Conservation (phyloP, 1,140 invertebrate genomes). For the Scaptomyza hsui region DNA sequence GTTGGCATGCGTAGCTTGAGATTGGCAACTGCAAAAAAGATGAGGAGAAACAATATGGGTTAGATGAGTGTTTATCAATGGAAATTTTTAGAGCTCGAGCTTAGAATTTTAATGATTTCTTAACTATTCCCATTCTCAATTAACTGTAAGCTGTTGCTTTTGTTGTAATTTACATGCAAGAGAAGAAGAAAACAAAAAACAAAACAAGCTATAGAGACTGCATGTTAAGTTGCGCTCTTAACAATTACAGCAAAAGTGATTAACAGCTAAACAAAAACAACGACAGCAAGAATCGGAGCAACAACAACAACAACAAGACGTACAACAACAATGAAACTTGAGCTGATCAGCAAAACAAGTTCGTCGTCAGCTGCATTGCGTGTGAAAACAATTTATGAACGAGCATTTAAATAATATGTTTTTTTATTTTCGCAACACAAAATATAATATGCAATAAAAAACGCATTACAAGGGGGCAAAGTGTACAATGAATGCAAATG, state of each 20-base stretch:
- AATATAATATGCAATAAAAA: conserved; percentile 42
- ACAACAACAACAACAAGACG: conserved; percentile 22
- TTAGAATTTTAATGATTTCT: neutral
- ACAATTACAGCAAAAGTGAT: conserved; percentile 71
- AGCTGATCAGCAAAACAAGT: conserved; percentile 42
- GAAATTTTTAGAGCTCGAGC: neutral
- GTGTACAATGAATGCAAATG: conserved; percentile 76
- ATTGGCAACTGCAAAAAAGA: conserved; percentile 52
- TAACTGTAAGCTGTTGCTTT: conserved; percentile 10
- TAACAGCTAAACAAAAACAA: conserved; percentile 50
- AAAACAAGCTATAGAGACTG: conserved; percentile 33
- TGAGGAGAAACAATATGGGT: neutral
- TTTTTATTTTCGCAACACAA: conserved; percentile 33
- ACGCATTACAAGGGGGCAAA: conserved; percentile 62
- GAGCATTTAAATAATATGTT: conserved; percentile 50
- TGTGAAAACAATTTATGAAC: conserved; percentile 64
- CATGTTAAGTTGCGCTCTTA: conserved; percentile 64
- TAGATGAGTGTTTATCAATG: neutral
- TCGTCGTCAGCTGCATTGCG: conserved; percentile 39
- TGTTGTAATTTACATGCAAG: conserved; percentile 28
- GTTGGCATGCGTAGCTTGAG: conserved; percentile 34
- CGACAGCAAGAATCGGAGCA: conserved; percentile 32
- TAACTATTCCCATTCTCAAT: conserved; percentile 14
- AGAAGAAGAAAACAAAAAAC: conserved; percentile 2
- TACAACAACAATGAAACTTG: conserved; percentile 17